phyloP scores from a whole-genome alignment of 2,797 vertebrate genomes.

The Acanthis flammea region DNA sequence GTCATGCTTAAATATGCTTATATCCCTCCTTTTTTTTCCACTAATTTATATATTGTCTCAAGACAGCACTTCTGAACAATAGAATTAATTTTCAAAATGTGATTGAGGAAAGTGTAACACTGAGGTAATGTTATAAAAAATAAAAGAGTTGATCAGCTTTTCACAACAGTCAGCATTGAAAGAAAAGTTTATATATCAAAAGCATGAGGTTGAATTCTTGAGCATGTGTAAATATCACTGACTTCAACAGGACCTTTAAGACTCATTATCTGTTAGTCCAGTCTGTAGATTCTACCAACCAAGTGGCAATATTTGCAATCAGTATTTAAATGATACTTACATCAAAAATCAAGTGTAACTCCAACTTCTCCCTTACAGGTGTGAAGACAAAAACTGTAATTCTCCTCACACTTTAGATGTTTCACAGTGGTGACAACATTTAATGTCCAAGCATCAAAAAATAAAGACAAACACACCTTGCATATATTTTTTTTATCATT shows the following conservation, averaged over 20 bases:
- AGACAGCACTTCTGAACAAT: not conserved
- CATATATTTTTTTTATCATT: not conserved
- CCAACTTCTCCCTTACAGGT: not conserved
- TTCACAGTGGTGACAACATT: not conserved
- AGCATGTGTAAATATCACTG: not conserved
- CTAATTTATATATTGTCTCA: not conserved
- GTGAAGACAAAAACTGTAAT: not conserved
- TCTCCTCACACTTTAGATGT: not conserved
- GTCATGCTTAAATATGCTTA: not conserved
- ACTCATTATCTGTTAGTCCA: not conserved
- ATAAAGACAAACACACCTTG: not conserved
- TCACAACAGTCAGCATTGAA: not conserved
- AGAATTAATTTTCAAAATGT: not conserved
- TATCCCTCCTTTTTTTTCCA: not conserved
- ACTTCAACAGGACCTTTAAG: not conserved
- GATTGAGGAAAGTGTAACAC: not conserved
- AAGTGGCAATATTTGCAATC: not conserved
- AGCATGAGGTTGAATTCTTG: not conserved
- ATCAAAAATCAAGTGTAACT: not conserved
- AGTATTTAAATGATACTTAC: not conserved
- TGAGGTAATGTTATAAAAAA: not conserved
- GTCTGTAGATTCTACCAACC: not conserved
- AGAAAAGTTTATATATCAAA: not conserved
- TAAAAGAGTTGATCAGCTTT: not conserved
- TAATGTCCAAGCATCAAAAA: not conserved